Conservation (phyloP, 2,113 vertebrate genomes). For the Glaucidium brasilianum region DNA sequence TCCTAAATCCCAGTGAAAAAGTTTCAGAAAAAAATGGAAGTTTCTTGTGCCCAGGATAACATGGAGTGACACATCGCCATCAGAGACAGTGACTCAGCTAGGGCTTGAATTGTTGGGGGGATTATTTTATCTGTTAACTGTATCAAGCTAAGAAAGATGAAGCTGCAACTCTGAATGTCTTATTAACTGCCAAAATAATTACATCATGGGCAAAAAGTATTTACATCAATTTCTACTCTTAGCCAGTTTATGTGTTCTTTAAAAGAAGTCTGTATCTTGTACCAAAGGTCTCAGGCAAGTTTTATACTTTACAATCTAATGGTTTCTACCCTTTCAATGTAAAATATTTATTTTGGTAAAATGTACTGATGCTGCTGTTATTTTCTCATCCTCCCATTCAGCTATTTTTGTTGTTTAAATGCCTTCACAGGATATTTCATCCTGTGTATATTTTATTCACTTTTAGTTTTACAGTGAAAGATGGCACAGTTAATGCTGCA, state of each 20-base stretch:
- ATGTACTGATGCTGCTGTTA: not conserved
- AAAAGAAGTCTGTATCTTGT: not conserved
- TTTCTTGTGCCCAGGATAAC: not conserved
- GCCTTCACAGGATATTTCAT: not conserved
- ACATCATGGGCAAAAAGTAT: constrained; percentile 21
- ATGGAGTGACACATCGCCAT: constrained; percentile 5
- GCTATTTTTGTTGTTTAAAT: not conserved
- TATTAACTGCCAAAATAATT: constrained; percentile 45
- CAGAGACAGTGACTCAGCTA: constrained; percentile 21
- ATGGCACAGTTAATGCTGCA: not conserved
- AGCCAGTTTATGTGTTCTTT: not conserved
- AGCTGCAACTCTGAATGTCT: not conserved
- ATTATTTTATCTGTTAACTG: constrained; percentile 14
- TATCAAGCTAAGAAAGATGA: constrained; percentile 14
- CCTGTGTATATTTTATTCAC: not conserved
- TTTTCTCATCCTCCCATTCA: not conserved
- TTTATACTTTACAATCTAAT: not conserved
- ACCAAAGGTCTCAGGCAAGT: not conserved
- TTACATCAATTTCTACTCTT: constrained; percentile 16
- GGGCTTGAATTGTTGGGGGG: not conserved
- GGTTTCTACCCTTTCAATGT: not conserved
- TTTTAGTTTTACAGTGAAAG: not conserved
- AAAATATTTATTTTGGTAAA: not conserved
- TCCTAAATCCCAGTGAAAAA: not conserved
- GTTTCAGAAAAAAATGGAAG: not conserved